Evolutionary conservation across 2,888 invertebrate genomes (phyloP), one percentile per base, ranked within the genome.

Genomic region (Yponomeuta cagnagella): DNA sequence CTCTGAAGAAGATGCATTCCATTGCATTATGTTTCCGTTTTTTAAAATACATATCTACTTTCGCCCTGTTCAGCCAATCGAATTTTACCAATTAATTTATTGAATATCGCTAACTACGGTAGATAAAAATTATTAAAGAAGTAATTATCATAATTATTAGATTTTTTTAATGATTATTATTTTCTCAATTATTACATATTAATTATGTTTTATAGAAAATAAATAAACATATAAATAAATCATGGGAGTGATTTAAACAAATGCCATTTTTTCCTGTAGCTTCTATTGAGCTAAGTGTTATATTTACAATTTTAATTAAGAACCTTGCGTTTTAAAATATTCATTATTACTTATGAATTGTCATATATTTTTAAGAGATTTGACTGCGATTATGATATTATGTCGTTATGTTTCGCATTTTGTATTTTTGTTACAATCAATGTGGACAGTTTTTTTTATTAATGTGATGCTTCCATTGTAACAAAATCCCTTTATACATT

Each of bases 231-330:
- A 75, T 15, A 15, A 58, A 58, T 12, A 0, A 58, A 58, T 58
- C 52, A 58, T 78, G 77, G 74, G 80, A 83, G 81, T 87, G 84
- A 87, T 86, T 80, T 5, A 58, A 77, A 79, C 74, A 78, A 82
- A 85, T 84, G 89, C 89, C 89, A 89, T 89, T 83, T 79, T 80
- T 73, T 43, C 52, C 52, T 79, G 80, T 81, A 85, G 88, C 86
- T 85, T 87, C 80, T 87, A 85, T 84, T 86, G 85, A 87, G 86
- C 87, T 78, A 79, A 77, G 77, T 77, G 80, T 85, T 85, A 77
- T 85, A 77, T 77, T 80, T 77, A 77, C 73, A 75, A 74, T 75
- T 77, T 65, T 31, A 30, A 65, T 8, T 65, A 65, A 30, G 30
- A 76, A 58, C 12, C 15, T 58, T 58, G 52, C 12, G 52, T 58